Base-by-base conservation (phyloP, 2,888 invertebrate genomes). In the Tortrix viridana region DNA sequence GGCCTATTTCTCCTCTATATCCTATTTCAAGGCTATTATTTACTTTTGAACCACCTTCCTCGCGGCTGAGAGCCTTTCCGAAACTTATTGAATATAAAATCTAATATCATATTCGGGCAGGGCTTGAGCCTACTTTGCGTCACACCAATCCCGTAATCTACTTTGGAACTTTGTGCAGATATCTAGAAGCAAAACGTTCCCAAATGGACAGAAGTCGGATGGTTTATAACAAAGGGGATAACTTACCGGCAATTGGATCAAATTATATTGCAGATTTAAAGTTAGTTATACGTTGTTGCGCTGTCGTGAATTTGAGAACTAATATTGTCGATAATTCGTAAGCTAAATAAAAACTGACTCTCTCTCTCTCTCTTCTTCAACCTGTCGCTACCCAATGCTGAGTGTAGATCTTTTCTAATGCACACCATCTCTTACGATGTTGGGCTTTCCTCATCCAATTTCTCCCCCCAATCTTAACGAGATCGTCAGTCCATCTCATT, bases 31-130 rank as follows among this genome's bases (percentile, higher is more conserved):
- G 56, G 56, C 56, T 62, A 62, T 62, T 57, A 62, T 62, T 62
- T 62, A 62, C 62, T 62, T 62, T 57, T 46, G 47, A 62, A 62
- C 23, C 44, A 46, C 62, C 46, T 57, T 61, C 38, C 56, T 23
- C 56, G 23, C 38, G 56, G 62, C 56, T 57, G 57, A 63, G 47
- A 63, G 47, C 63, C 63, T 53, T 47, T 37, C 58, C 37, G 52
- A 57, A 58, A 63, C 57, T 47, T 63, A 63, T 63, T 63, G 58
- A 63, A 63, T 63, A 63, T 63, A 32, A 63, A 63, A 63, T 63
- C 63, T 53, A 63, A 63, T 63, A 63, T 63, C 47, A 63, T 63
- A 63, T 58, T 48, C 57, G 53, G 22, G 56, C 56, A 19, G 60
- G 62, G 23, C 53, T 58, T 48, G 47, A 58, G 63, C 58, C 63